Evolutionary conservation across 2,888 invertebrate genomes (phyloP).

Genomic region (Rhagonycha fulva): DNA sequence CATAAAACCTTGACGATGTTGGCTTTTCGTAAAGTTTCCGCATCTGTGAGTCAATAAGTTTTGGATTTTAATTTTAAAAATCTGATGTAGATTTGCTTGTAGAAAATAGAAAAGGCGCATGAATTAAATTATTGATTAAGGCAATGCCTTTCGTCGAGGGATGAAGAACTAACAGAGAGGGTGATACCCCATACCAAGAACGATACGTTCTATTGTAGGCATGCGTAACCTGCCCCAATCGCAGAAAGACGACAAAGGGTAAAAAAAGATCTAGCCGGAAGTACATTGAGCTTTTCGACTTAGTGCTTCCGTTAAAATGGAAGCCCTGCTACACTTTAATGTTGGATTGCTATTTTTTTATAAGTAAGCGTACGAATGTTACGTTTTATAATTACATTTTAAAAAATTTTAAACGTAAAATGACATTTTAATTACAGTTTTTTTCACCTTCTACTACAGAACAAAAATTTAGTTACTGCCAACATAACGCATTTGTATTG

Average conservation of each 20-base stretch:
- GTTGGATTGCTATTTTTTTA: slow-evolving; percentile 6
- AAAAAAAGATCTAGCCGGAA: slow-evolving; percentile 47
- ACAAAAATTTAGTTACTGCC: background rate
- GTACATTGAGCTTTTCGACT: slow-evolving; percentile 48
- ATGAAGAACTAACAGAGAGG: slow-evolving; percentile 17
- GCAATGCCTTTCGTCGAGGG: slow-evolving; percentile 27
- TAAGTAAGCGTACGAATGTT: background rate
- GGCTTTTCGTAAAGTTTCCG: background rate
- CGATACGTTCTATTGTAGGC: slow-evolving; percentile 30
- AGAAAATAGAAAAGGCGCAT: slow-evolving; percentile 38
- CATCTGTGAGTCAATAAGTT: background rate
- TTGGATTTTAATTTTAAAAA: background rate
- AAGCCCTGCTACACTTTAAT: slow-evolving; percentile 32
- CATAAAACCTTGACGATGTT: background rate
- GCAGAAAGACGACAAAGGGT: slow-evolving; percentile 40
- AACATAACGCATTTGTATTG: slow-evolving; percentile 16
- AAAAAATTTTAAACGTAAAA: background rate
- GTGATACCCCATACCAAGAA: slow-evolving; percentile 23
- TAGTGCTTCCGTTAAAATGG: slow-evolving; percentile 54
- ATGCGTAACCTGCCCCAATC: slow-evolving; percentile 42
- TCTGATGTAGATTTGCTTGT: background rate
- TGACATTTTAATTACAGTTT: background rate
- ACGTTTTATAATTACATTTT: background rate
- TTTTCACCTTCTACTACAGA: background rate
- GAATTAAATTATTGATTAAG: slow-evolving; percentile 47